Conservation (phyloP, 1,140 invertebrate genomes). For the Heliothis subflexa region DNA sequence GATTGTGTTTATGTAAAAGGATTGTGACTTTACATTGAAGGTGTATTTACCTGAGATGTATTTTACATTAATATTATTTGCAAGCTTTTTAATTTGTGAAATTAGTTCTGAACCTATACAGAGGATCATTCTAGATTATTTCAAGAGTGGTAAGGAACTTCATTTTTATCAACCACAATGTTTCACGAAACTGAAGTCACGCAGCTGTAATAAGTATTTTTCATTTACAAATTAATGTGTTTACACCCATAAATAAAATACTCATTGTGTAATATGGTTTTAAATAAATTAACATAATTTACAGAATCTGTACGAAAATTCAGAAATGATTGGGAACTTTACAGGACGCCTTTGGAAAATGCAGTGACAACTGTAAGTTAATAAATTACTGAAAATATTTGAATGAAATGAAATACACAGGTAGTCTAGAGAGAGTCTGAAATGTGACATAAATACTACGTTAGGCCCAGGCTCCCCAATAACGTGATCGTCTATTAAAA, state of each 20-base stretch:
- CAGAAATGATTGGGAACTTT: slow-evolving; percentile 60
- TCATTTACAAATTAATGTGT: no score
- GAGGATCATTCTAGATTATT: background rate
- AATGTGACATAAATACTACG: background rate
- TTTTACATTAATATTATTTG: background rate
- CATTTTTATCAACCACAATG: no score
- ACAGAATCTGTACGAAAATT: slow-evolving; percentile 57
- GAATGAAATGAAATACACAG: background rate
- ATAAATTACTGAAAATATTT: background rate
- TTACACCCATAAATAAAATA: no score
- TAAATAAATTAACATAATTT: slow-evolving; percentile 20
- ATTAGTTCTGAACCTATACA: background rate
- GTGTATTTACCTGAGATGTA: background rate
- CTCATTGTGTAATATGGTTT: no score
- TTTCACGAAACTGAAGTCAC: no score
- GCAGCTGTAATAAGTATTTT: no score
- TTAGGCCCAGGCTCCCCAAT: no score
- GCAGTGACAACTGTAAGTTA: slow-evolving; percentile 62
- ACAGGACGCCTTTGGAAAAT: slow-evolving; percentile 63
- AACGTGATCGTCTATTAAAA: no score
- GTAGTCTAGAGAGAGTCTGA: background rate
- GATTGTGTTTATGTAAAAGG: background rate
- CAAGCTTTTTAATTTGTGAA: background rate
- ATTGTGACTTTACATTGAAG: background rate
- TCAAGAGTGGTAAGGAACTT: slow-evolving; percentile 15